Percentiles rank a stretch among this genome's conserved stretches.
Evolutionary conservation across 1,140 invertebrate genomes (phyloP).

Genomic region (Probaryconus sp.): DNA sequence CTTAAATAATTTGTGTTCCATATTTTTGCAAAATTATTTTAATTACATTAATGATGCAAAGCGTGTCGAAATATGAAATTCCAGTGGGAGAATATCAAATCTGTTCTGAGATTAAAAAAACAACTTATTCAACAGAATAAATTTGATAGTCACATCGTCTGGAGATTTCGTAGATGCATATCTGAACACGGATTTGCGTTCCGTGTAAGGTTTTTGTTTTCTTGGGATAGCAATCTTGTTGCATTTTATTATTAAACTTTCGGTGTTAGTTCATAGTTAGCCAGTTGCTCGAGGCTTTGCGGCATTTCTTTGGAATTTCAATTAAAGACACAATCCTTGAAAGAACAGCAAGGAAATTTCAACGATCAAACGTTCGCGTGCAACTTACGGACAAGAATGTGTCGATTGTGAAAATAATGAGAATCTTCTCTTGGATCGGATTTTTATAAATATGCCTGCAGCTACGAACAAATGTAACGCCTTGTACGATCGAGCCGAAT

Average conservation of each 20-base stretch:
- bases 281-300: conserved; percentile 45
- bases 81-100: too few species aligned
- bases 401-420: conserved; percentile 43
- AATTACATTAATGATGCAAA: too few species aligned
- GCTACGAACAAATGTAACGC: not conserved
- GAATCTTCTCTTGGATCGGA: conserved; percentile 6
- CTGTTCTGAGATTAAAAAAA: too few species aligned
- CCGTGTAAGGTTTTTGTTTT: conserved; percentile 5
- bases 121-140: not conserved
- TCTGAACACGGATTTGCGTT: conserved; percentile 3
- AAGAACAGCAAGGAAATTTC: conserved; percentile 43
- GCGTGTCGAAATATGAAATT: too few species aligned
- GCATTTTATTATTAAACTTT: conserved; percentile 57
- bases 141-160: conserved; percentile 7
- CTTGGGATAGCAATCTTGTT: conserved; percentile 5
- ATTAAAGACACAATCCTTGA: conserved; percentile 57
- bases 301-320: conserved; percentile 56
- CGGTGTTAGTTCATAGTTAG: conserved; percentile 37
- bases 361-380: conserved; percentile 34
- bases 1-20: too few species aligned
- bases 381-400: conserved; percentile 41
- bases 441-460: conserved; percentile 22
- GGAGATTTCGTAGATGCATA: conserved; percentile 21
- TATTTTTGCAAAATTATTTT: too few species aligned
- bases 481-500: too few species aligned